Base-by-base conservation (phyloP, 2,113 vertebrate species). In the Phylloscopus trochilus region DNA sequence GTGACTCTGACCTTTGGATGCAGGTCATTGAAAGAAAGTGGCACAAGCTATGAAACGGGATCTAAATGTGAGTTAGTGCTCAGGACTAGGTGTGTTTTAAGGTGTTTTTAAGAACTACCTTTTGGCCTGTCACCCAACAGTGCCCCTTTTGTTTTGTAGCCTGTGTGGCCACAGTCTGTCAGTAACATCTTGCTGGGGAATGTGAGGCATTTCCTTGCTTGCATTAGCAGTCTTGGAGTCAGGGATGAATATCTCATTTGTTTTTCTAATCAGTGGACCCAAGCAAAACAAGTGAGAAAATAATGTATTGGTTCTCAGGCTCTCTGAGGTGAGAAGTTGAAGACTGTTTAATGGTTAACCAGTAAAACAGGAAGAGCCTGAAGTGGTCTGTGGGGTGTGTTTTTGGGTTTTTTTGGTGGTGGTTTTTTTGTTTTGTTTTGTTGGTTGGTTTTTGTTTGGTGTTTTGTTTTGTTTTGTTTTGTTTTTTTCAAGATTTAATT, bases 141-240 rank as follows among this genome's bases (percentile, higher is more conserved):
- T 86, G 39, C 47, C 66, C 58, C 49, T 83, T 80, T 94, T 93
- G 76, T 95, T 94, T 63, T 1, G 2, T 77, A 52, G 73, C 49
- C 27, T 58, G 28, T 82, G 83, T 60, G 77, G 70, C 59, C 35
- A 35, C 70, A 19, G 66, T 13, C 2, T 91, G 89, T 93, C 87
- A 55, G 1, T 89, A 86, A 30, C 66, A 7, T 89, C 83, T 83
- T 74, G 43, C 68, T 85, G 79, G 68, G 78, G 87, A 93, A 96
- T 88, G 77, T 18, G 35, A 82, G 82, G 79, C 60, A 88, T 96
- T 96, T 95, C 86, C 92, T 94, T 76, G 31, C 63, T 53, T 83
- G 44, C 37, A 19, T 28, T 80, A 75, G 47, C 66, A 77, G 52
- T 68, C 75, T 58, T 4, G 15, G 78, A 60, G 49, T 13, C 23